Evolutionary conservation across 2,113 vertebrate species (phyloP), one percentile per base, ranked within the genome.

Genomic region (Otocyon megalotis): DNA sequence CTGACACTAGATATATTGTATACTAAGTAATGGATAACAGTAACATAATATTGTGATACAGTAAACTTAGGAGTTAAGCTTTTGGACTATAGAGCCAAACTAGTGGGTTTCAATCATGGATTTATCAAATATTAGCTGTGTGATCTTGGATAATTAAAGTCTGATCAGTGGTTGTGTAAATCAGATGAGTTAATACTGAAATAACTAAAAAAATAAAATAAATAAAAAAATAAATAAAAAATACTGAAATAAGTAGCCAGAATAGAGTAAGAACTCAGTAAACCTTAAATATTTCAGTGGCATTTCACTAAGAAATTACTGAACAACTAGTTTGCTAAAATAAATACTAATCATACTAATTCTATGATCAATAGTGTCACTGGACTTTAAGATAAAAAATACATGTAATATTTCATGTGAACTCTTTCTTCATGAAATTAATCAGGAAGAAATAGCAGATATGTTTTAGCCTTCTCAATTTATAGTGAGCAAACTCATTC

Each of bases 271-370:
- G 48, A 74, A 48, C 4, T 85, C 26, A 32, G 13, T 43, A 48
- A 88, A 65, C 20, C 10, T 85, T 85, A 79, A 69, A 4, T 48
- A 67, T 54, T 53, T 35, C 7, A 63, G 32, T 2, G 24, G 5
- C 7, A 69, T 62, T 69, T 87, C 24, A 90, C 20, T 58, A 22
- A 81, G n/a, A 85, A 74, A 32, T 53, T 53, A 77, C 14, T 81
- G n/a, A 84, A 13, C 79, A 76, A 90, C 0, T 69, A 30, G 12
- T 71, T 85, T 54, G 71, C 24, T 19, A 89, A 89, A 96, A 60
- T 76, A 58, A 82, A 91, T 4, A 32, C 9, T 35, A 71, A 71
- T 10, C 6, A 87, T 48, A 19, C 54, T 62, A 74, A 87, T 85
- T 56, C 48, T 91, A 16, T 83, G 89, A 83, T 11, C 26, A 50